Evolutionary conservation across 2,113 vertebrate species (phyloP).

Genomic region (Pitta sordida): DNA sequence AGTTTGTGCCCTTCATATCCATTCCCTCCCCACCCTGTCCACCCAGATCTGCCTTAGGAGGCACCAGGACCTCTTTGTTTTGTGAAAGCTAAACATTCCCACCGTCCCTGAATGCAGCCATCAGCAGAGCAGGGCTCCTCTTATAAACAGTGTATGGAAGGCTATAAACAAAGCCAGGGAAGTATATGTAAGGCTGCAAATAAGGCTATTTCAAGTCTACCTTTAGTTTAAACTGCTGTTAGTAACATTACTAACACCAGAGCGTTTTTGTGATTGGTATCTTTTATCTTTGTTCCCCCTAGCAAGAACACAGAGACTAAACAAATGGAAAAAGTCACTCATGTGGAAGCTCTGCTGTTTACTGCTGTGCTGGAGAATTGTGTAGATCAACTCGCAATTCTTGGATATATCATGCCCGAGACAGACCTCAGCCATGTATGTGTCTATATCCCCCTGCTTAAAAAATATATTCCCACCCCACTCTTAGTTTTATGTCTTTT

Average conservation of each 20-base stretch:
- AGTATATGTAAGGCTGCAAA: not conserved
- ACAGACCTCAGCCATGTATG: constrained; percentile 44
- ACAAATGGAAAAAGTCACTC: constrained; percentile 41
- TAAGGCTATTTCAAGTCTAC: not conserved
- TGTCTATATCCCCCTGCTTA: not conserved
- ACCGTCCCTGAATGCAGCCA: not conserved
- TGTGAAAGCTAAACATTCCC: constrained; percentile 41
- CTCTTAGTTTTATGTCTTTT: not conserved
- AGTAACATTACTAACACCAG: not conserved
- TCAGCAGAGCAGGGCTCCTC: not conserved
- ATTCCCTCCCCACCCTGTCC: not conserved
- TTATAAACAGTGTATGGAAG: not conserved
- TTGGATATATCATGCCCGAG: constrained; percentile 72
- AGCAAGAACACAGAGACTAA: not conserved
- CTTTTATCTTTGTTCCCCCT: constrained; percentile 6
- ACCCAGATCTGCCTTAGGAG: not conserved
- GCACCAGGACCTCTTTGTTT: not conserved
- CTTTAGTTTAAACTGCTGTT: constrained; percentile 2
- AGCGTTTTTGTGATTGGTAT: not conserved
- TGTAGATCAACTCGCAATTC: constrained; percentile 76
- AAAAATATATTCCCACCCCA: not conserved
- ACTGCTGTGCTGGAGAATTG: constrained; percentile 75
- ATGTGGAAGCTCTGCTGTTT: constrained; percentile 68
- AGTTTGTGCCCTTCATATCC: not conserved
- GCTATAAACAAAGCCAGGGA: constrained; percentile 37